These are phyloP conservation scores for Cassiopea andromeda DNA, from an alignment of 30 jellyfish, hydroid and myxozoan species.

Conservation along the genomic window DNA sequence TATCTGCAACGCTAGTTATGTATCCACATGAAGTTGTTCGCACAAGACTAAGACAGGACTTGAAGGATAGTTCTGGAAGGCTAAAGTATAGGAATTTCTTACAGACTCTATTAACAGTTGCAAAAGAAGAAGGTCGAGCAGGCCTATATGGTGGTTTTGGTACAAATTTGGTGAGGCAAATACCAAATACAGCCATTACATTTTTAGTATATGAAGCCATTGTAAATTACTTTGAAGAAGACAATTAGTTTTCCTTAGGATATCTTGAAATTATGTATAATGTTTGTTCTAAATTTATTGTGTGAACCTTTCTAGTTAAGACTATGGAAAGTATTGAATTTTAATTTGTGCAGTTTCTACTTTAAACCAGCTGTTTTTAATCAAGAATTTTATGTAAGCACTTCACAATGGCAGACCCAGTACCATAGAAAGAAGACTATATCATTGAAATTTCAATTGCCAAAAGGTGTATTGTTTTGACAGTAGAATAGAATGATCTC, in stretches of 20 bases:
- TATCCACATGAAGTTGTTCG: conserved; percentile 97
- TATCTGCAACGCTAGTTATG: conserved; percentile 67
- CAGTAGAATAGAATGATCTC: no score
- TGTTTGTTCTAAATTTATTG: neutral
- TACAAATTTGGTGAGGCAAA: conserved; percentile 79
- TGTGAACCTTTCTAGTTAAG: no score
- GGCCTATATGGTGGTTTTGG: conserved; percentile 95
- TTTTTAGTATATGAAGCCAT: conserved; percentile 83
- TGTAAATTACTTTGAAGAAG: conserved; percentile 52
- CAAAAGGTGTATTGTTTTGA: no score
- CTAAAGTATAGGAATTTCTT: conserved; percentile 66
- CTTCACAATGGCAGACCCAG: no score
- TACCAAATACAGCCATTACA: conserved; percentile 83
- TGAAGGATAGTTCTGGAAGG: conserved; percentile 62
- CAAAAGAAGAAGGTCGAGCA: conserved; percentile 84
- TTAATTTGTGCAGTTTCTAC: no score
- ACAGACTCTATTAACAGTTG: conserved; percentile 72
- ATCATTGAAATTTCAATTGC: no score
- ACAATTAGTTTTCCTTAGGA: neutral
- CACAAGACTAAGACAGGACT: conserved; percentile 86
- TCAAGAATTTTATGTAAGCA: no score
- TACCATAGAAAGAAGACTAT: no score
- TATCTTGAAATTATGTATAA: neutral
- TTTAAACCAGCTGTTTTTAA: no score
- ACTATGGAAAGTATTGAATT: no score